Percentiles rank a stretch among this genome's conserved stretches.
phyloP scores from a whole-genome alignment of 2,888 invertebrate species.

The Phortica okadai region DNA sequence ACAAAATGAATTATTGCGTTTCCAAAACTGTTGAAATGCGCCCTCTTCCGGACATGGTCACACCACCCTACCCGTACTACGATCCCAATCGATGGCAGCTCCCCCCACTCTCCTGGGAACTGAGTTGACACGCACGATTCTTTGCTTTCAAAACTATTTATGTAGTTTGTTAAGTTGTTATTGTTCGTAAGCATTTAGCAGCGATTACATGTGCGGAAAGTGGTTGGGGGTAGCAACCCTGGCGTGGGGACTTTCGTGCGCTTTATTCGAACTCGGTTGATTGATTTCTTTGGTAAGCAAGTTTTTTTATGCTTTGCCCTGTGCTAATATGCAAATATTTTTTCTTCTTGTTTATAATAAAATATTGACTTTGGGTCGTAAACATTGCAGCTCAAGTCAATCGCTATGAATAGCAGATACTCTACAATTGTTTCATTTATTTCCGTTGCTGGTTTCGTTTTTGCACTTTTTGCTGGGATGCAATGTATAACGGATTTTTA shows the following conservation, averaged over 20 bases:
- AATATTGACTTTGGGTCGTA: constrained; percentile 28
- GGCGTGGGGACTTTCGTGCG: not conserved
- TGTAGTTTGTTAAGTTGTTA: constrained; percentile 1
- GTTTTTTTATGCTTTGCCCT: not conserved
- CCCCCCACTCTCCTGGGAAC: not conserved
- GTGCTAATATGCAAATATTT: constrained; percentile 16
- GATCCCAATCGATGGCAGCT: too few species aligned
- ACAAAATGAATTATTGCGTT: not conserved
- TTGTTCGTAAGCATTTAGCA: not conserved
- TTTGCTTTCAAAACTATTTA: too few species aligned
- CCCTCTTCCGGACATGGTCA: not conserved
- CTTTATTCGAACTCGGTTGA: constrained; percentile 13
- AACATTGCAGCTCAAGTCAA: not conserved
- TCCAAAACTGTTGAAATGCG: not conserved
- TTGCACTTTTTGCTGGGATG: too few species aligned
- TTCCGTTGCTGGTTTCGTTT: too few species aligned
- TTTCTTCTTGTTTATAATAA: constrained; percentile 6
- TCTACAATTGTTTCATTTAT: too few species aligned
- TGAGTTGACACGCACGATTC: constrained; percentile 7
- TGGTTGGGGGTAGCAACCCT: not conserved
- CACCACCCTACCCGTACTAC: not conserved
- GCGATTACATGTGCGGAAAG: not conserved
- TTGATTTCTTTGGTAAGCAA: constrained; percentile 21
- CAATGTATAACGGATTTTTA: too few species aligned
- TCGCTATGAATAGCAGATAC: not conserved